phyloP scores from a whole-genome alignment of 2,888 invertebrate species.

The Macropis europaea region DNA sequence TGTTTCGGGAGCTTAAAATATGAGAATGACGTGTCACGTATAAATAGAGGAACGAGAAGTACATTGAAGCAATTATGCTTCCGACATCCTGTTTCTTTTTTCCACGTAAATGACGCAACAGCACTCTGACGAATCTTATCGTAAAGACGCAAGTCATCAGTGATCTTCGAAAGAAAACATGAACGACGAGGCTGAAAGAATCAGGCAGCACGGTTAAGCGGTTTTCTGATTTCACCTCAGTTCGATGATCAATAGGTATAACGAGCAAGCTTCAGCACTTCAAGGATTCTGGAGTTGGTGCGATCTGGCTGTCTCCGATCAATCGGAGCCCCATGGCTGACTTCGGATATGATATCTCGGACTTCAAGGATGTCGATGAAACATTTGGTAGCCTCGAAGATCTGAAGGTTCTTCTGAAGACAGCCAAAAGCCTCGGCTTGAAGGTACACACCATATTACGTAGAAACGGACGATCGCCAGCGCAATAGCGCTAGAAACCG shows the following conservation, averaged over 20 bases:
- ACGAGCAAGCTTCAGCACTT: constrained; percentile 84
- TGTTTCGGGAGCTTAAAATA: neutral
- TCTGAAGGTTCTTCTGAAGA: constrained; percentile 83
- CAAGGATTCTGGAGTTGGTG: constrained; percentile 85
- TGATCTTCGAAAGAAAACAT: too few species aligned
- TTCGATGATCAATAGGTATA: constrained; percentile 82
- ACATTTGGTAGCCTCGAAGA: constrained; percentile 88
- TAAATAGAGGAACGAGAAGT: neutral
- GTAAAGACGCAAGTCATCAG: too few species aligned
- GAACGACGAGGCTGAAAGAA: too few species aligned
- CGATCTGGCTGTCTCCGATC: constrained; percentile 92
- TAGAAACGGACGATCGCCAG: neutral
- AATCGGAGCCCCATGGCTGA: constrained; percentile 92
- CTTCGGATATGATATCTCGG: constrained; percentile 92
- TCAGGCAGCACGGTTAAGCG: too few species aligned
- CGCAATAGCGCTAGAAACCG: too few species aligned
- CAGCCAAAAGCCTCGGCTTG: constrained; percentile 82
- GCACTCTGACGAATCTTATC: too few species aligned
- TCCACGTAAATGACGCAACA: neutral
- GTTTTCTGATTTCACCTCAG: too few species aligned
- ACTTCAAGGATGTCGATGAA: constrained; percentile 87
- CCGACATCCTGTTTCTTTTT: constrained; percentile 12
- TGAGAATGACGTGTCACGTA: neutral
- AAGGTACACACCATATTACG: constrained; percentile 66
- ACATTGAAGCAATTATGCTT: constrained; percentile 28